Conservation (phyloP, 2,888 invertebrate species). For the Aphodius granarius region DNA sequence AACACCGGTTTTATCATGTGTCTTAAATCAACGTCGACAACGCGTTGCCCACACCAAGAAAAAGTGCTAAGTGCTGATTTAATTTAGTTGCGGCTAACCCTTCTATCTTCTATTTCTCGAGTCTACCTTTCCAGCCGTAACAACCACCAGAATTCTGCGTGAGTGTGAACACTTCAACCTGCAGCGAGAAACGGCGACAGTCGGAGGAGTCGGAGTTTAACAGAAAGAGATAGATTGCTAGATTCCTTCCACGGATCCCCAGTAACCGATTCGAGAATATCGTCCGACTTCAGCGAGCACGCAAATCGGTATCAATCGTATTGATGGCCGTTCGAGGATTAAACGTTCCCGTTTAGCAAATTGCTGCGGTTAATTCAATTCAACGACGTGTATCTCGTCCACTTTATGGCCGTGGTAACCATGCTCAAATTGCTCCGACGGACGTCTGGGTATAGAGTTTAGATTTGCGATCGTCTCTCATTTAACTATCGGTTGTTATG, state of each 20-base stretch:
- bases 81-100: neutral
- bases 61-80: neutral
- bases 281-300: neutral
- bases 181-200: neutral
- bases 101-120: too few relatives aligned
- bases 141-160: neutral
- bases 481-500: neutral
- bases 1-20: neutral
- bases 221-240: too few relatives aligned
- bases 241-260: too few relatives aligned
- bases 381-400: neutral
- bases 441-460: neutral
- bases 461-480: neutral
- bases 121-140: neutral
- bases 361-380: neutral
- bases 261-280: too few relatives aligned
- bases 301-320: neutral
- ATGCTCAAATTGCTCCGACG: neutral
- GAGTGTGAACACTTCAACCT: neutral
- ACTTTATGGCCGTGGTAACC: neutral
- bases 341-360: neutral
- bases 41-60: neutral
- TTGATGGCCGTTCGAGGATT: neutral
- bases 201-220: too few relatives aligned
- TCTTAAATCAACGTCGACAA: neutral